Evolutionary conservation across 2,797 vertebrate species (phyloP).

Genomic region (Anguilla obscura): DNA sequence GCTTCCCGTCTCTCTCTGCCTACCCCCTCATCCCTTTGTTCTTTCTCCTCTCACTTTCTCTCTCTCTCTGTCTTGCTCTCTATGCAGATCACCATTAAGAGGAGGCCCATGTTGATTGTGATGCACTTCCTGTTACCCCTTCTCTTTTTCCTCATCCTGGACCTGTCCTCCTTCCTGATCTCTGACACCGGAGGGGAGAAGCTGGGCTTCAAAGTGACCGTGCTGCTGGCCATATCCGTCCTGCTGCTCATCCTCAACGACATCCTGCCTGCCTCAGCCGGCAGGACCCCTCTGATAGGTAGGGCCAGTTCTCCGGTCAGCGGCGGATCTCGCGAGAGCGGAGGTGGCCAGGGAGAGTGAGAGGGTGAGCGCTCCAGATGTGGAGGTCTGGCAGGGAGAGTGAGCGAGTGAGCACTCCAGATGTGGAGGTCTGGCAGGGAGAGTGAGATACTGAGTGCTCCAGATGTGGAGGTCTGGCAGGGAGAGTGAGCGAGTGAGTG

Average conservation of each 20-base stretch:
- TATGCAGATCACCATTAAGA: conserved; percentile 71
- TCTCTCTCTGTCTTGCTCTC: background rate
- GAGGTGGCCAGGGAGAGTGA: no score
- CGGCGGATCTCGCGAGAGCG: no score
- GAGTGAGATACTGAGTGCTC: no score
- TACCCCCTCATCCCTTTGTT: background rate
- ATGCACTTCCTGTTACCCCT: conserved; percentile 79
- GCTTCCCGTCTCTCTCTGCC: background rate
- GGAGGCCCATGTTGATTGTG: conserved; percentile 72
- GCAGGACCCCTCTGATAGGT: conserved; percentile 77
- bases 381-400: no score
- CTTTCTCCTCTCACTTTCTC: background rate
- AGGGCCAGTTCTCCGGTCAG: background rate
- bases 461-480: no score
- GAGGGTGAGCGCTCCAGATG: no score
- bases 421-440: no score
- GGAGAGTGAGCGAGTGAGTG: no score
- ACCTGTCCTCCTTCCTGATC: conserved; percentile 74
- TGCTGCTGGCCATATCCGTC: conserved; percentile 78
- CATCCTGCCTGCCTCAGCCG: conserved; percentile 75
- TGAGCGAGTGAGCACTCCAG: no score
- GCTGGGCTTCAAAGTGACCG: conserved; percentile 77
- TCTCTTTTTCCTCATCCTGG: conserved; percentile 73
- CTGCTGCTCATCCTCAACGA: conserved; percentile 78
- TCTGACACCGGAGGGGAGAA: conserved; percentile 73